These are phyloP conservation scores for Lissocephala sabroskyi DNA, from an alignment of 2,888 invertebrate species.

Conservation along the genomic window DNA sequence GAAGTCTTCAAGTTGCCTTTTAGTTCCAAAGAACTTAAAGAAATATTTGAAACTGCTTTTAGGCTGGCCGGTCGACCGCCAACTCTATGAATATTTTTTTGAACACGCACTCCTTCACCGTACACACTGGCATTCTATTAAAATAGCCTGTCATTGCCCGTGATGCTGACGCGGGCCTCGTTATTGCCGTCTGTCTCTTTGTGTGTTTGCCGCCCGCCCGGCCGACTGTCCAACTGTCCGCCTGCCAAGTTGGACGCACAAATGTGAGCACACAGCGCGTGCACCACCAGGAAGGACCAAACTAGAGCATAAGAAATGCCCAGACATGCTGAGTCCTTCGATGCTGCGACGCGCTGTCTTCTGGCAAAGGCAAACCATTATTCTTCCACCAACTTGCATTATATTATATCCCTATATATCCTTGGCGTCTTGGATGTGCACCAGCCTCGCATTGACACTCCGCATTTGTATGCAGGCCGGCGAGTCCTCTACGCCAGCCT, in stretches of 20 bases:
- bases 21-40: too few species aligned
- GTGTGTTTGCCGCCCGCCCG: too few species aligned
- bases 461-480: constrained; percentile 55
- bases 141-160: constrained; percentile 67
- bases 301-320: neutral
- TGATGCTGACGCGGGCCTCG: constrained; percentile 33
- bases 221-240: too few species aligned
- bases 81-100: too few species aligned
- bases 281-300: neutral
- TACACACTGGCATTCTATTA: constrained; percentile 67
- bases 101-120: too few species aligned
- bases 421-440: constrained; percentile 46
- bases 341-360: constrained; percentile 48
- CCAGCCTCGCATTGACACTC: constrained; percentile 9
- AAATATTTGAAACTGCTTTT: too few species aligned
- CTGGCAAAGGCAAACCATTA: constrained; percentile 48
- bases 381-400: constrained; percentile 60
- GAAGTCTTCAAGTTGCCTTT: too few species aligned
- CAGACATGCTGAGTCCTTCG: constrained; percentile 48
- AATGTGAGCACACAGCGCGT: neutral
- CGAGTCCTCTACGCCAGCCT: neutral
- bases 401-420: too few species aligned
- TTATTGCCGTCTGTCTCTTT: constrained; percentile 44
- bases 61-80: too few species aligned
- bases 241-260: neutral